Percentiles rank a stretch among this genome's conserved stretches.
phyloP scores from a whole-genome alignment of 2,797 vertebrate genomes.

The Syndactyla subalaris region DNA sequence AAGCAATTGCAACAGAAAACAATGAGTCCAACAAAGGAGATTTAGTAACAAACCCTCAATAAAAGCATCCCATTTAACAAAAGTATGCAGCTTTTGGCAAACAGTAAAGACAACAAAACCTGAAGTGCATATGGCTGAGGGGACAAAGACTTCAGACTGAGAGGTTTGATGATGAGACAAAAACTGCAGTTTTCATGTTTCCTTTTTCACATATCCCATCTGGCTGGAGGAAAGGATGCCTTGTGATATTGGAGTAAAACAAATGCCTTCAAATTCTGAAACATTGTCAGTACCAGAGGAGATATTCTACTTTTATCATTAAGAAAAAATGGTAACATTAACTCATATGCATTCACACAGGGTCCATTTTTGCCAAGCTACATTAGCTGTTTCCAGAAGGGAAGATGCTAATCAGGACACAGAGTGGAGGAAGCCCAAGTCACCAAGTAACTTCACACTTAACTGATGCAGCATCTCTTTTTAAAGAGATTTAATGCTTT shows the following conservation, averaged over 20 bases:
- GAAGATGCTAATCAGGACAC: not conserved
- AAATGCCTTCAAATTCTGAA: not conserved
- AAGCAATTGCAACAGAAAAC: constrained; percentile 41
- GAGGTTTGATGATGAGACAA: not conserved
- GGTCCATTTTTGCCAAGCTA: not conserved
- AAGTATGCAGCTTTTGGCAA: not conserved
- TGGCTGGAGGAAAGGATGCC: not conserved
- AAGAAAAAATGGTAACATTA: not conserved
- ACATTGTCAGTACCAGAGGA: not conserved
- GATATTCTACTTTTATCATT: not conserved
- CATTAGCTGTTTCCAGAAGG: not conserved
- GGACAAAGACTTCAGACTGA: not conserved
- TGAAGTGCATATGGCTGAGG: not conserved
- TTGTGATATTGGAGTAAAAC: not conserved
- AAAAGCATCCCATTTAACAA: not conserved
- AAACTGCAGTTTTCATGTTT: not conserved
- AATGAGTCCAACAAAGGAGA: not conserved
- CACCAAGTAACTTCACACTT: not conserved
- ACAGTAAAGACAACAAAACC: not conserved
- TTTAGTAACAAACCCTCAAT: constrained; percentile 6
- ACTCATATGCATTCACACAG: not conserved
- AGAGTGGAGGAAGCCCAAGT: not conserved
- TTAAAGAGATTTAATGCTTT: not conserved
- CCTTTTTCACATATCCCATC: not conserved
- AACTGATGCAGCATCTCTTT: not conserved